Conservation (phyloP, 2,797 vertebrate species). For the Hozukius guyotensis region DNA sequence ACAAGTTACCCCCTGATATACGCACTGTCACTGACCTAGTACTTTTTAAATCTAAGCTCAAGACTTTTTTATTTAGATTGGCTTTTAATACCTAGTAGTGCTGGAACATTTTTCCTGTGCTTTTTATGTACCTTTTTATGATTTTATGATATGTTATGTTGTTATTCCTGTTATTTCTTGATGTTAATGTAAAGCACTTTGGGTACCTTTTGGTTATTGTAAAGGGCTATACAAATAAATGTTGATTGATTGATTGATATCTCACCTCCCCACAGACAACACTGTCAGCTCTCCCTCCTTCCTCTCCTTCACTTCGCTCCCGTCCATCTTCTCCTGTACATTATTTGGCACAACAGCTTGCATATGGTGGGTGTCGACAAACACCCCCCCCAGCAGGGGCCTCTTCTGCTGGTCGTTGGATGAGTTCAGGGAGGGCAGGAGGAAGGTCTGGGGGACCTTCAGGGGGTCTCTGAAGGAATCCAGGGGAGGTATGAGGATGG, state of each 20-base stretch:
- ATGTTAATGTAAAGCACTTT: too few species aligned
- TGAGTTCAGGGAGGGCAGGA: slow-evolving; percentile 80
- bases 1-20: too few species aligned
- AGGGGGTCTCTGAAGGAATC: slow-evolving; percentile 72
- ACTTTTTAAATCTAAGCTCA: too few species aligned
- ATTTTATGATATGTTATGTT: too few species aligned
- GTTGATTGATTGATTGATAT: background rate
- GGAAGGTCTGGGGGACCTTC: slow-evolving; percentile 64
- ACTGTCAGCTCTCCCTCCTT: slow-evolving; percentile 84
- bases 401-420: slow-evolving; percentile 65
- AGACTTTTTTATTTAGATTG: too few species aligned
- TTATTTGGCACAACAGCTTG: slow-evolving; percentile 62
- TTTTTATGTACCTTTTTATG: too few species aligned
- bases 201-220: too few species aligned
- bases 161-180: too few species aligned
- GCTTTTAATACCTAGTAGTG: too few species aligned
- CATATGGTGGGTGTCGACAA: slow-evolving; percentile 40
- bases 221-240: too few species aligned
- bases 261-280: slow-evolving; percentile 92
- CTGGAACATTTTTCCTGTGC: too few species aligned
- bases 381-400: slow-evolving; percentile 64
- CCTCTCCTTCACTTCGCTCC: slow-evolving; percentile 50
- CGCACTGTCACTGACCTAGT: too few species aligned
- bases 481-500: slow-evolving; percentile 79
- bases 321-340: slow-evolving; percentile 48